Percentiles rank a stretch among this genome's conserved stretches.
Conservation (phyloP, 2,888 invertebrate genomes). For the Orchesellides sinensis region DNA sequence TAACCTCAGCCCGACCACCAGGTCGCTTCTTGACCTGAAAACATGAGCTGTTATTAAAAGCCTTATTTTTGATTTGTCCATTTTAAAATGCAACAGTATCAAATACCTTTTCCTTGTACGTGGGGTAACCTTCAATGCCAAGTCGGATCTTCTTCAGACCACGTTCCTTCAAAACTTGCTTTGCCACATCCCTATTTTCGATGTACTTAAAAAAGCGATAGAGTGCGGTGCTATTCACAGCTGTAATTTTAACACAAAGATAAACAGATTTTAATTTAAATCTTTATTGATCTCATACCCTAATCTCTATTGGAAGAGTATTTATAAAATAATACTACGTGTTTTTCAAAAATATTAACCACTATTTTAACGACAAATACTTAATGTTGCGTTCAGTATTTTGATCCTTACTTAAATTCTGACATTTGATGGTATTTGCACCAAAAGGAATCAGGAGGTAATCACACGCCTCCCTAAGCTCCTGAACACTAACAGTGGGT, state of each 20-base stretch:
- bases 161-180: conserved; percentile 98
- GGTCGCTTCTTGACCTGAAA: conserved; percentile 86
- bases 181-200: conserved; percentile 99
- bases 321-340: neutral
- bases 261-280: neutral
- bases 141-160: conserved; percentile 98
- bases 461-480: conserved; percentile 98
- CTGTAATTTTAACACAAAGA: conserved; percentile 80
- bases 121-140: conserved; percentile 99
- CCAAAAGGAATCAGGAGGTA: conserved; percentile 98
- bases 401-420: conserved; percentile 95
- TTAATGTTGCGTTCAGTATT: too few species aligned
- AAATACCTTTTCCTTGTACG: conserved; percentile 96
- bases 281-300: too few species aligned
- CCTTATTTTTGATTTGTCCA: neutral
- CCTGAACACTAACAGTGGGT: conserved; percentile 96
- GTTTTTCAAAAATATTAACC: neutral
- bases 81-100: neutral
- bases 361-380: conserved; percentile 77
- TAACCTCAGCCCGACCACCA: conserved; percentile 96
- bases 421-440: conserved; percentile 94
- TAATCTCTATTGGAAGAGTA: too few species aligned
- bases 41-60: neutral
- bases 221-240: conserved; percentile 95
- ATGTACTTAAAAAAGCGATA: conserved; percentile 99